Percentiles rank a stretch among this genome's conserved stretches.
Conservation (phyloP, 2,113 vertebrate species). For the Leptosomus discolor region DNA sequence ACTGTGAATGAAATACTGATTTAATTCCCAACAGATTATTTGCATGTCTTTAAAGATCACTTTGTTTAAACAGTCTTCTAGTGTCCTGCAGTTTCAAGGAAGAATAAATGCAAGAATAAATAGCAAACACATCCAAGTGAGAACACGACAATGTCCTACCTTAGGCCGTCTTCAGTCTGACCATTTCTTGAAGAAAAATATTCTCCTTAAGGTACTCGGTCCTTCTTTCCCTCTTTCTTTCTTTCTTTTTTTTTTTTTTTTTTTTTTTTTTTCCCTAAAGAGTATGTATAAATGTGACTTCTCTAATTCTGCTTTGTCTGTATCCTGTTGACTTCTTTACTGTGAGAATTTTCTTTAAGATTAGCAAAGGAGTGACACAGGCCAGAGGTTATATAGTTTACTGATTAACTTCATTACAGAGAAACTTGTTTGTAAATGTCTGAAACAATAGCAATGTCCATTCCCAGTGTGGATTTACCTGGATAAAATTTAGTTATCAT, state of each 20-base stretch:
- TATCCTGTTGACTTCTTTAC: constrained; percentile 45
- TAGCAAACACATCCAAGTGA: neutral
- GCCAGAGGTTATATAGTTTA: constrained; percentile 90
- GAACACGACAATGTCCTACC: constrained; percentile 67
- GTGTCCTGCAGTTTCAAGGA: neutral
- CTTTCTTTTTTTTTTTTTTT: no score
- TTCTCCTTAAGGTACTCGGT: neutral
- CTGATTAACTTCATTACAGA: constrained; percentile 87
- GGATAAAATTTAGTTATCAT: neutral
- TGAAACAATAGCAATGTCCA: constrained; percentile 50
- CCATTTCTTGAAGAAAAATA: constrained; percentile 64
- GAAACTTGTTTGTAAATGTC: constrained; percentile 68
- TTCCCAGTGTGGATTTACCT: neutral
- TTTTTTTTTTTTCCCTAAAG: neutral
- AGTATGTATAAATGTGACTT: neutral
- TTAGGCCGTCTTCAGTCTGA: constrained; percentile 76
- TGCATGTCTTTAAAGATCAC: neutral
- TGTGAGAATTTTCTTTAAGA: constrained; percentile 68
- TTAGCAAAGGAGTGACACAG: constrained; percentile 77
- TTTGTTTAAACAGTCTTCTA: neutral
- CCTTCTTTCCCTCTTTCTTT: neutral
- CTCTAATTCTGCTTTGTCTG: constrained; percentile 42
- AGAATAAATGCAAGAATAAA: neutral
- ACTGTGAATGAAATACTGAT: neutral
- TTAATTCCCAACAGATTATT: neutral